Evolutionary conservation across 2,797 vertebrate species (phyloP).

Genomic region (Acrocephalus scirpaceus): DNA sequence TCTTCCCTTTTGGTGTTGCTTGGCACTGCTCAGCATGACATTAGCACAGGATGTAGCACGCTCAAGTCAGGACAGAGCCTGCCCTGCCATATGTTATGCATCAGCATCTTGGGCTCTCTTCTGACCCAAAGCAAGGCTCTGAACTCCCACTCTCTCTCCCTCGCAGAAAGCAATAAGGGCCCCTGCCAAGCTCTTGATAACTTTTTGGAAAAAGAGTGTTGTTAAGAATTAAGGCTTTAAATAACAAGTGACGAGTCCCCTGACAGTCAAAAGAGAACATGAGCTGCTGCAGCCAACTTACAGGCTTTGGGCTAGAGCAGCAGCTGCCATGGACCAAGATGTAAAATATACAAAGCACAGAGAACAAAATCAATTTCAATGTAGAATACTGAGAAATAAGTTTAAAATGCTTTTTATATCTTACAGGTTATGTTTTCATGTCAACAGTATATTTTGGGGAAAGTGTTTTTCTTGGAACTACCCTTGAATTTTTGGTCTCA

Average conservation of each 20-base stretch:
- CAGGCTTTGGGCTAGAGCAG: neutral
- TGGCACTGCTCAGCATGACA: neutral
- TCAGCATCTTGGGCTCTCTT: conserved; percentile 41
- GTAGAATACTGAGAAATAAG: neutral
- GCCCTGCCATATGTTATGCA: conserved; percentile 27
- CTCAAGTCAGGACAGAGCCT: neutral
- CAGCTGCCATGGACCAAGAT: neutral
- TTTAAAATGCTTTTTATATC: neutral
- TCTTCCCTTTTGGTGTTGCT: neutral
- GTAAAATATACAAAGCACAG: neutral
- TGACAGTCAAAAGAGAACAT: neutral
- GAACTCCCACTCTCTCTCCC: conserved; percentile 15
- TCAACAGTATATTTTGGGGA: neutral
- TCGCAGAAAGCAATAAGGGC: neutral
- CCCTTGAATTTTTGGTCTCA: neutral
- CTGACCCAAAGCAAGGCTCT: conserved; percentile 31
- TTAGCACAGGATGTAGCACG: neutral
- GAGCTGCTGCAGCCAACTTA: neutral
- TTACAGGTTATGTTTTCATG: neutral
- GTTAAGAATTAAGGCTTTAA: conserved; percentile 26
- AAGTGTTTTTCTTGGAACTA: neutral
- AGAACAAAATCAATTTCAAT: neutral
- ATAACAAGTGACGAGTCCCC: neutral
- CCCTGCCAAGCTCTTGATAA: conserved; percentile 45
- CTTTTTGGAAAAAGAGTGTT: conserved; percentile 56